Conservation (phyloP, 2,888 invertebrate genomes). For the Timandra comae region DNA sequence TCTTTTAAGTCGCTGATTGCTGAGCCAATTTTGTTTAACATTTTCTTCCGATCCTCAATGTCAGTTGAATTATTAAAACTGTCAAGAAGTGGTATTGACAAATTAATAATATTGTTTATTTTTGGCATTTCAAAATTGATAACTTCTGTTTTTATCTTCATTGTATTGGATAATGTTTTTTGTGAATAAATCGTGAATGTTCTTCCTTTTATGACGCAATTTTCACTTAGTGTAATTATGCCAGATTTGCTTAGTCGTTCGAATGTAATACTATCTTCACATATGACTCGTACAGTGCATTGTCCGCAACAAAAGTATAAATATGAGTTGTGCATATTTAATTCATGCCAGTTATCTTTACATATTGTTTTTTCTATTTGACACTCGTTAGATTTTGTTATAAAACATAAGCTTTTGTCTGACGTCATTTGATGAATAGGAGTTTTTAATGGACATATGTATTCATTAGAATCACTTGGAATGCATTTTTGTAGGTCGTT, state of each 20-base stretch:
- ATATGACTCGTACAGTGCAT: conserved; percentile 6
- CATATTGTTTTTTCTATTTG: conserved; percentile 1
- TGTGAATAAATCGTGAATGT: conserved; percentile 3
- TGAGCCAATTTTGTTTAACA: not conserved
- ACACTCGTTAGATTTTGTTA: not conserved
- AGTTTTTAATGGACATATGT: not conserved
- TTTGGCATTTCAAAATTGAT: not conserved
- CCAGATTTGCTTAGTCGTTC: conserved; percentile 2
- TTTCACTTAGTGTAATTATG: conserved; percentile 3
- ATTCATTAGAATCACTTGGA: too few species aligned
- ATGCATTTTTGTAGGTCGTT: conserved; percentile 7
- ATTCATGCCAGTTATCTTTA: conserved; percentile 2
- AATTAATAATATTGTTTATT: not conserved
- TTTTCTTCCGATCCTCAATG: not conserved
- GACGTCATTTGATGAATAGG: conserved; percentile 3
- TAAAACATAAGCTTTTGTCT: conserved; percentile 1
- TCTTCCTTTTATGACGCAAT: conserved; percentile 4
- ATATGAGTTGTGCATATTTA: conserved; percentile 4
- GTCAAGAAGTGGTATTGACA: not conserved
- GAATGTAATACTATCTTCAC: conserved; percentile 3
- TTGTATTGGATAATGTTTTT: not conserved
- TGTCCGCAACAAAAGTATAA: conserved; percentile 5
- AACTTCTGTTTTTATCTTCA: too few species aligned
- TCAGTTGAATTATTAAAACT: not conserved
- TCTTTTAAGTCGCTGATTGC: not conserved